phyloP scores from a whole-genome alignment of 2,888 invertebrate species.

The Charanyca ferruginea region DNA sequence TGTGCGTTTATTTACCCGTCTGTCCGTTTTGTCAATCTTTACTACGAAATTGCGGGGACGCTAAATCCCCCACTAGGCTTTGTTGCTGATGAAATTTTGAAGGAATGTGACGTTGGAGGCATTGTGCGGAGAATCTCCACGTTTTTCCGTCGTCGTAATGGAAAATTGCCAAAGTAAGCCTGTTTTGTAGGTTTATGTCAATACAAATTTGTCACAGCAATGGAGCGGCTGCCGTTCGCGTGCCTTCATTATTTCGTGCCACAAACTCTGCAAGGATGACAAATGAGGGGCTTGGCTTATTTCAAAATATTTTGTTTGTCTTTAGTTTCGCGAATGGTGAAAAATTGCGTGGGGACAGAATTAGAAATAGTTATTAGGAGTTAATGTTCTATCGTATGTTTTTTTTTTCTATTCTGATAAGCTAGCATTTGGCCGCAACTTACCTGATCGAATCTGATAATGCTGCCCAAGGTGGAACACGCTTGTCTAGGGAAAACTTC shows the following conservation, averaged over 20 bases:
- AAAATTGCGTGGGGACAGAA: neutral
- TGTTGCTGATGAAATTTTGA: constrained; percentile 29
- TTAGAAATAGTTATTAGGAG: neutral
- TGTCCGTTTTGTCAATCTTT: constrained; percentile 28
- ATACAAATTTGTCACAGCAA: constrained; percentile 56
- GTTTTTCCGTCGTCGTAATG: constrained; percentile 1
- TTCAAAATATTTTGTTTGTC: constrained; percentile 18
- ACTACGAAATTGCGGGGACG: constrained; percentile 14
- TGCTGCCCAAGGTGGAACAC: no score
- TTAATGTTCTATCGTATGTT: neutral
- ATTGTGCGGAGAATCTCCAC: neutral
- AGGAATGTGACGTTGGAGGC: neutral
- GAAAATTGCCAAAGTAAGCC: constrained; percentile 23
- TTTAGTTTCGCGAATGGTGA: constrained; percentile 1
- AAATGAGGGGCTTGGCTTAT: constrained; percentile 26
- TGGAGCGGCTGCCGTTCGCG: constrained; percentile 42
- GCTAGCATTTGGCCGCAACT: no score
- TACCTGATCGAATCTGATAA: no score
- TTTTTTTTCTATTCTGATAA: no score
- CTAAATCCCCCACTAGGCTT: neutral
- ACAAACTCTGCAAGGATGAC: constrained; percentile 15
- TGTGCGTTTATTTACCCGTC: constrained; percentile 35
- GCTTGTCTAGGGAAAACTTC: no score
- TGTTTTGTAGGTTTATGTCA: constrained; percentile 42
- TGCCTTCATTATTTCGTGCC: constrained; percentile 42